Evolutionary conservation across 2,888 invertebrate genomes (phyloP), one percentile per base, ranked within the genome.

Genomic region (Apocheima hispidaria): DNA sequence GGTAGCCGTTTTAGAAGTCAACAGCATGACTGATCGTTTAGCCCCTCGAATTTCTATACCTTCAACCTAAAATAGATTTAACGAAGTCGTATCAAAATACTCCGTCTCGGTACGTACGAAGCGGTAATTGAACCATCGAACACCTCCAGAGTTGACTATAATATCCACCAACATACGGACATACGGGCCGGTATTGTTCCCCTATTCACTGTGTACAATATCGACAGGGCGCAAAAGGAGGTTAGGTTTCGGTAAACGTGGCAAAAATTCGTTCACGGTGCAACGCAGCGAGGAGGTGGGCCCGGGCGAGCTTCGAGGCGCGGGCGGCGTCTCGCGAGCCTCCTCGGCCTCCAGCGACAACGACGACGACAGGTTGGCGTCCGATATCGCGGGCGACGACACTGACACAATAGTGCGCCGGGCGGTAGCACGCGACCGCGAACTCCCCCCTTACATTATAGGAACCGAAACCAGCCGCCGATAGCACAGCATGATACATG

Each of bases 261-360:
- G 97, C 87, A 97, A 98, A 95, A 97, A 97, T 93, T 98, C 98
- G 87, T 97, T 98, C 94, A 98, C 98, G 93, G 98, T 99, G 88
- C 98, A 99, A 94, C 96, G 99, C 93, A 99, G 99, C 91, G 99
- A 99, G 94, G 99, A 99, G 93, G 98, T 99, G 84, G 95, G 96
- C 81, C 98, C 98, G 73, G 96, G 97, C 79, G 98, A 98, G 90
- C 94, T 95, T 84, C 93, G 95, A 70, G 87, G 85, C 65, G 94
- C 94, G 76, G 90, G 93, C 83, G 93, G 92, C 33, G 90, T 93
- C 59, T 94, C 95, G 84, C 97, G 98, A 84, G 96, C 97, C 83
- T 98, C 98, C 82, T 98, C 98, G 81, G 97, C 98, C 81, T 98
- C 98, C 89, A 98, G 98, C 91, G 98, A 98, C 90, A 97, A 98